Conservation (phyloP, 2,888 invertebrate species). For the Tubulanus polymorphus region DNA sequence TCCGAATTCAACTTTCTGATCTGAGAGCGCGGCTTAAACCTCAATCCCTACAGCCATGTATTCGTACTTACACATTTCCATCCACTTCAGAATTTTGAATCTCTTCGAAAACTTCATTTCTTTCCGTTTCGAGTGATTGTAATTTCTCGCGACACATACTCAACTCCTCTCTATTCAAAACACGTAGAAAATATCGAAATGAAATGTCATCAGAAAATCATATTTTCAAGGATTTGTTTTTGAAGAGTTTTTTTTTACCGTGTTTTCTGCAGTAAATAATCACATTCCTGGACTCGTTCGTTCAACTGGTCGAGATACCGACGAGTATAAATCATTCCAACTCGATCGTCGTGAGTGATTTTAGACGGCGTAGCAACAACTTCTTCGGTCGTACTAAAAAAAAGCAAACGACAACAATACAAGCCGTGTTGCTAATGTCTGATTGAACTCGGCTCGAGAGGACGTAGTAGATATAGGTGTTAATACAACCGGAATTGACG, state of each 20-base stretch:
- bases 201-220: not conserved
- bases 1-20: too few species aligned
- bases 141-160: conserved; percentile 43
- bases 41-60: too few species aligned
- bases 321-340: conserved; percentile 46
- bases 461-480: too few species aligned
- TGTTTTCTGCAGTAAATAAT: conserved; percentile 40
- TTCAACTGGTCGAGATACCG: conserved; percentile 42
- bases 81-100: conserved; percentile 31
- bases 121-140: conserved; percentile 35
- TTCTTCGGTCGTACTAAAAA: not conserved
- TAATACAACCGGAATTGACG: too few species aligned
- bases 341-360: conserved; percentile 39
- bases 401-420: too few species aligned
- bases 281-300: conserved; percentile 38
- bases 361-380: conserved; percentile 19
- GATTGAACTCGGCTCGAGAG: too few species aligned
- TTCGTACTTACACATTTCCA: conserved; percentile 35
- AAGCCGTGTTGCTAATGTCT: too few species aligned
- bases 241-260: conserved; percentile 24
- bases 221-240: not conserved
- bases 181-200: not conserved
- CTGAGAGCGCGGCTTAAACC: too few species aligned
- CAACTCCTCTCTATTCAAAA: conserved; percentile 39
- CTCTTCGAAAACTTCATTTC: conserved; percentile 29